Evolutionary conservation across 2,888 invertebrate species (phyloP), one percentile per base, ranked within the genome.

Genomic region (Globia sparganii): DNA sequence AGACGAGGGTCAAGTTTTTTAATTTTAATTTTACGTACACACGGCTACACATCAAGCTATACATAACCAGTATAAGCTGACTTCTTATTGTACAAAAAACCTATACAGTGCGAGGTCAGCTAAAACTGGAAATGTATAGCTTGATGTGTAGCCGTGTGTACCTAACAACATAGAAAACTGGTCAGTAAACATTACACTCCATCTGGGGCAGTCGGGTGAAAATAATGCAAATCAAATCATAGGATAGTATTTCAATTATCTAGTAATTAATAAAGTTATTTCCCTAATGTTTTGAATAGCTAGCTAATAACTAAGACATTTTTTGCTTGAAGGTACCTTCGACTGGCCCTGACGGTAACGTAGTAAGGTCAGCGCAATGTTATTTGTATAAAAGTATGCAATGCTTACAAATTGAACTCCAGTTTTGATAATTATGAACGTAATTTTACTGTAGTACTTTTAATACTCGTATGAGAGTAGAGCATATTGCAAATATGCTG

Each of bases 301-400:
- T 62, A 71, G 43, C 6, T 49, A 68, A 71, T 75, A 75, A 68
- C 37, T 61, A 62, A 61, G 61, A 72, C 62, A 75, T 70, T 88
- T 77, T 81, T 85, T 69, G 46, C 80, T 73, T 46, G 61, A 59
- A 59, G 31, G 73, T 83, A 84, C 85, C 85, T 87, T 75, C 78
- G 59, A 13, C 2, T 62, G 80, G 71, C 84, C 85, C 62, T 78
- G 88, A 78, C 75, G 67, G 40, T 43, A 58, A 37, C 9, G 34
- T 76, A 56, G 58, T 61, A 59, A 87, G 87, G 87, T 75, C 88
- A 84, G 69, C n/a, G 21, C 78, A 79, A 58, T 75, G 74, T 75
- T 81, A 78, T 75, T 73, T 65, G 59, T 80, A 61, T 71, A 77
- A 72, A 81, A 80, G 70, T 78, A 71, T 72, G 72, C 67, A 81